Evolutionary conservation across 2,888 invertebrate genomes (phyloP), one percentile per base, ranked within the genome.

Genomic region (Ophraella communa): DNA sequence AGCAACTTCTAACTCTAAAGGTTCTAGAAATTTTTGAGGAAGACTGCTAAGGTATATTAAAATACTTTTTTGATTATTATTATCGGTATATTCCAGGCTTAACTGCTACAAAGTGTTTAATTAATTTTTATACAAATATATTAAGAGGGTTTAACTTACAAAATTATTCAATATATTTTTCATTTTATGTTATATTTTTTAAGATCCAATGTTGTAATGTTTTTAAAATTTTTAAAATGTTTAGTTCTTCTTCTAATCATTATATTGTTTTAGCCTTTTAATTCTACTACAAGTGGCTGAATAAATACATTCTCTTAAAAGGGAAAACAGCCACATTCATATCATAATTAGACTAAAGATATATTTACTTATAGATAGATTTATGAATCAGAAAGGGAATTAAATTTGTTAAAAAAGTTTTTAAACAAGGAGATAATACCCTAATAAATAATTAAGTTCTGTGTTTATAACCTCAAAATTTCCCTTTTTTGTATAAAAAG

Each of bases 1-100:
- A n/a, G 60, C 56, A 21, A 24, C 27, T 42, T 71, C 70, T 45
- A 71, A 44, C 33, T 71, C 64, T 61, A 62, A 52, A 8, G 65
- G 52, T 17, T 27, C 60, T 21, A 66, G 44, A 51, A 11, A 21
- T 8, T 65, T 30, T 55, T 67, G 52, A 21, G 62, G 62, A 18
- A 64, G 14, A 30, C 30, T 39, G 7, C 67, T 58, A 49, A 70
- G 61, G 44, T 63, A 66, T 20, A 61, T 20, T 14, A 71, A 53
- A 20, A 57, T 64, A 65, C 67, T 67, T n/a, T 68, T 65, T 27
- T 54, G 42, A 17, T 69, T 64, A 21, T 53, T 53, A 5, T 27
- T 21, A 20, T 23, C 27, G 20, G n/a, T 42, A 33, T 42, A 3
- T 35, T 35, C n/a, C 35, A n/a, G 33, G 20, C 1, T 10, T 21